These are phyloP conservation scores for Ardeotis arabs DNA, from an alignment of 2,113 vertebrate species.

Conservation along the genomic window DNA sequence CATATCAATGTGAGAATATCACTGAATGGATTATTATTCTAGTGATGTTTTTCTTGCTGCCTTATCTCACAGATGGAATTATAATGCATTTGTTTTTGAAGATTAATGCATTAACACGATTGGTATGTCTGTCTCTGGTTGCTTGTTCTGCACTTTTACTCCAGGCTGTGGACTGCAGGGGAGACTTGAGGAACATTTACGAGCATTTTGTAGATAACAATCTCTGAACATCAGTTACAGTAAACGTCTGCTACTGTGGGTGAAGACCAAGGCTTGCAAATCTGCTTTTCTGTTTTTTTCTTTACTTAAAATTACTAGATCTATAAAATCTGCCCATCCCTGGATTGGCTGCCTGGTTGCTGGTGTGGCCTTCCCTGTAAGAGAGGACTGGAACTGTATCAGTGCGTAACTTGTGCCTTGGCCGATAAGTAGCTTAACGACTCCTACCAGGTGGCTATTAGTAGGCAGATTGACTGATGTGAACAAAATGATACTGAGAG, in stretches of 20 bases:
- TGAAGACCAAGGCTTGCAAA: neutral
- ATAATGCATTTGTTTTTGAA: neutral
- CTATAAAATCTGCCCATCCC: neutral
- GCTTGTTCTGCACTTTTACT: neutral
- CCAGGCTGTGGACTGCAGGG: neutral
- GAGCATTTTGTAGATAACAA: neutral
- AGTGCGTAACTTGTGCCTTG: neutral
- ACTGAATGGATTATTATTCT: constrained; percentile 1
- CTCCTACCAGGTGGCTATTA: neutral
- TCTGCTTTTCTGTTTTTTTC: neutral
- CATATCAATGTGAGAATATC: neutral
- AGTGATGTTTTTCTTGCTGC: neutral
- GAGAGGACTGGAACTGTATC: neutral
- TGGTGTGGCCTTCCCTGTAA: neutral
- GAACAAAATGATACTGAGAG: neutral
- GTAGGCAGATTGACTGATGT: neutral
- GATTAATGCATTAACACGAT: neutral
- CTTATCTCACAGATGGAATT: neutral
- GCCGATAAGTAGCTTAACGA: neutral
- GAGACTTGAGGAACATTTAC: neutral
- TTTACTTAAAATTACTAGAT: neutral
- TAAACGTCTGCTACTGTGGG: neutral
- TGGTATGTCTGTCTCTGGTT: neutral
- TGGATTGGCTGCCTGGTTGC: neutral
- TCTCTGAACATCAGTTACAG: neutral